These are phyloP conservation scores for Barbus barbus DNA, from an alignment of 2,113 vertebrate genomes.

Conservation along the genomic window DNA sequence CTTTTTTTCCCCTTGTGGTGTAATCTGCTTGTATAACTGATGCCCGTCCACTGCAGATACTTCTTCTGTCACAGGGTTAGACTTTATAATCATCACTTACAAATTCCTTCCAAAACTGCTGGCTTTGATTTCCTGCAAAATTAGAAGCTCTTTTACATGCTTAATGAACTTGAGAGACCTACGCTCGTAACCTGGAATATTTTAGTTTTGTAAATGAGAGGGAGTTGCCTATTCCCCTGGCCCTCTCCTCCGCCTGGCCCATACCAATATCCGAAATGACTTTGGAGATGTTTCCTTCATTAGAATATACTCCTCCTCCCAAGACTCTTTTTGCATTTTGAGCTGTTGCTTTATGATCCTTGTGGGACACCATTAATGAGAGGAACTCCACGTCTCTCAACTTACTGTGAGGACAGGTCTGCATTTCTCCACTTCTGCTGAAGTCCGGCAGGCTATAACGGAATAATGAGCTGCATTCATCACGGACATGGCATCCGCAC, in stretches of 20 bases:
- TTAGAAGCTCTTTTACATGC: slow-evolving; percentile 68
- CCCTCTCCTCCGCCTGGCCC: slow-evolving; percentile 73
- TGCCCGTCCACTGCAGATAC: background rate
- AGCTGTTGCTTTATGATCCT: slow-evolving; percentile 74
- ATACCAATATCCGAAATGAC: slow-evolving; percentile 80
- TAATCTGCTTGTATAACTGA: background rate
- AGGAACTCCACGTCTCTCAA: slow-evolving; percentile 74
- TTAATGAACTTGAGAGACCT: slow-evolving; percentile 74
- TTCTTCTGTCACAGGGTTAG: slow-evolving; percentile 1
- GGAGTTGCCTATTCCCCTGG: slow-evolving; percentile 70
- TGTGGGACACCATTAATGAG: slow-evolving; percentile 77
- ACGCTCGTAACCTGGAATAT: slow-evolving; percentile 72
- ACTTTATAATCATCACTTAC: slow-evolving; percentile 44
- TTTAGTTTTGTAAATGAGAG: slow-evolving; percentile 74
- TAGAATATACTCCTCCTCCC: slow-evolving; percentile 70
- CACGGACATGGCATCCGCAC: slow-evolving; percentile 47
- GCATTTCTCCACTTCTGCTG: slow-evolving; percentile 72
- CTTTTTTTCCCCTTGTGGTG: background rate
- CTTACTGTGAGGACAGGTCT: slow-evolving; percentile 77
- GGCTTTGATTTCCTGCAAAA: slow-evolving; percentile 69
- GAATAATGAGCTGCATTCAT: slow-evolving; percentile 75
- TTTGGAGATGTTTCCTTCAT: slow-evolving; percentile 76
- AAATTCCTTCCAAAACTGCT: slow-evolving; percentile 55
- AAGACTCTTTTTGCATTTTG: slow-evolving; percentile 71
- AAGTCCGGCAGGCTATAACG: slow-evolving; percentile 67